These are phyloP conservation scores for Noturus placidus DNA, from an alignment of 2,113 vertebrate species.

Conservation along the genomic window DNA sequence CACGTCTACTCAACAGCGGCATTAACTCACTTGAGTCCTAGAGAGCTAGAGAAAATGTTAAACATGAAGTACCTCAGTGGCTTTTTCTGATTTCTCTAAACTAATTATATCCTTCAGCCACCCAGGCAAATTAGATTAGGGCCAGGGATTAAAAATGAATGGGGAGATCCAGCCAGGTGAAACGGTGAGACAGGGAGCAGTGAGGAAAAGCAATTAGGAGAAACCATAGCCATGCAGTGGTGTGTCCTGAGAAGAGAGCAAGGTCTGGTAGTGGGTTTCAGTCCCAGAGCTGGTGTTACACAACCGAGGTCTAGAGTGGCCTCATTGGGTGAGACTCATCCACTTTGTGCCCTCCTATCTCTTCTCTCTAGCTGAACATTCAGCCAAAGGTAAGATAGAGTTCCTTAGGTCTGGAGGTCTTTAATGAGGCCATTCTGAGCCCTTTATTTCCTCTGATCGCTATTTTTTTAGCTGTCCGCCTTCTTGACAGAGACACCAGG, in stretches of 20 bases:
- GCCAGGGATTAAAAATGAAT: constrained; percentile 67
- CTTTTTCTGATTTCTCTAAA: constrained; percentile 57
- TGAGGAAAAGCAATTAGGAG: constrained; percentile 64
- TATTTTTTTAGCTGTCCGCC: constrained; percentile 28
- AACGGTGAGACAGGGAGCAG: constrained; percentile 59
- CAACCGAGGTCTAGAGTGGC: constrained; percentile 27
- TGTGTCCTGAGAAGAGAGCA: constrained; percentile 32
- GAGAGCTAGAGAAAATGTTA: constrained; percentile 40
- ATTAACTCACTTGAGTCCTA: constrained; percentile 16
- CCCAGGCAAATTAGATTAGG: constrained; percentile 56
- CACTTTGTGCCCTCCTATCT: constrained; percentile 1
- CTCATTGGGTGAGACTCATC: constrained; percentile 41
- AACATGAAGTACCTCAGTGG: constrained; percentile 50
- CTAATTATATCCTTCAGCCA: constrained; percentile 51
- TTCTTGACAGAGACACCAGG: neutral
- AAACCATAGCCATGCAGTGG: constrained; percentile 61
- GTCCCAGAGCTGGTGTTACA: constrained; percentile 47
- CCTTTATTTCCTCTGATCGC: constrained; percentile 11
- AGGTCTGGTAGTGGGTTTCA: constrained; percentile 55
- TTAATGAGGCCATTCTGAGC: constrained; percentile 13
- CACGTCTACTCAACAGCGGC: constrained; percentile 13
- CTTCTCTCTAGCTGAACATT: constrained; percentile 6
- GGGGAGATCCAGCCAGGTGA: constrained; percentile 63
- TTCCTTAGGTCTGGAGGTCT: constrained; percentile 32
- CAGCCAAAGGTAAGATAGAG: constrained; percentile 33